Base-by-base conservation (phyloP, 2,113 vertebrate genomes). In the Empidonax alnorum region DNA sequence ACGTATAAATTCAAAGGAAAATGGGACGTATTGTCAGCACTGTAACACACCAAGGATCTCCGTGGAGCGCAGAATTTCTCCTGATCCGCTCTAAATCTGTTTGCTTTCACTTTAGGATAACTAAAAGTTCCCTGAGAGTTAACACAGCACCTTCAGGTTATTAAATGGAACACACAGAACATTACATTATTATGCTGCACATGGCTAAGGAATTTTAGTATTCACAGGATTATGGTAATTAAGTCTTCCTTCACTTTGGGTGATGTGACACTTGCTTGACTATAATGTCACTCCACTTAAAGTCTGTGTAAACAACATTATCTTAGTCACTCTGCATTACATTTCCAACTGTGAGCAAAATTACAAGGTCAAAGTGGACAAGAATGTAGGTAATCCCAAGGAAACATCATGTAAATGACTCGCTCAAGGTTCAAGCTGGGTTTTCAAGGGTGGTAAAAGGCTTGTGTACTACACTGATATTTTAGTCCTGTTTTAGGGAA, bases 201-300 rank as follows among this genome's bases (percentile, higher is more conserved):
- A 97, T 97, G 97, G 96, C 98, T 93, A 98, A 97, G 92, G 96
- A 97, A 97, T 98, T 98, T 98, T 98, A 98, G 97, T 97, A 98
- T 98, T 98, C 97, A 97, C 95, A 84, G 97, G 97, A 98, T 98
- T 98, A 98, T 98, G 97, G 97, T 98, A 98, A 98, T 99, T 97
- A 98, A 98, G 96, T 97, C 97, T 98, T 97, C 96, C 95, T 98
- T 98, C 98, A 98, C 98, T 98, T 98, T 98, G 97, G 97, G 94
- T 98, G 98, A 98, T 98, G 97, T 98, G 98, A 98, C 98, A 98
- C 98, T 98, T 98, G 97, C 97, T 98, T 98, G 97, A 98, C 98
- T 98, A 98, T 98, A 98, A 98, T 98, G 98, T 98, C 98, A 98
- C 97, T 98, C 97, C 98, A 98, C 98, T 98, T 98, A 98, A 98